Evolutionary conservation across 1,140 invertebrate genomes (phyloP).

Genomic region (Manduca sexta): DNA sequence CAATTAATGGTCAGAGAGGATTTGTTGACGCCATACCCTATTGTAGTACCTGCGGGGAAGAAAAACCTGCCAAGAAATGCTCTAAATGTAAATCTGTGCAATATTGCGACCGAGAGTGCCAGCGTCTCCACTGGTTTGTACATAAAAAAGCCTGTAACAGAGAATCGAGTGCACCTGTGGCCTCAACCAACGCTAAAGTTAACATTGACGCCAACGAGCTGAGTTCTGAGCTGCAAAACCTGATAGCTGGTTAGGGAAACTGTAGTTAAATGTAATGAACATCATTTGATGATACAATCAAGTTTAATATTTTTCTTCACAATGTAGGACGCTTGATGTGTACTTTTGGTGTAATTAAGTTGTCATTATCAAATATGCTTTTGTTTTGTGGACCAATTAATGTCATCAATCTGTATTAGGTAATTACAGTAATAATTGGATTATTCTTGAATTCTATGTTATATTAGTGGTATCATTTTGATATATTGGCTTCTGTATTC

Average conservation of each 20-base stretch:
- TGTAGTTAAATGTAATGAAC: too few relatives aligned
- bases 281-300: neutral
- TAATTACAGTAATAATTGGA: too few relatives aligned
- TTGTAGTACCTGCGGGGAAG: constrained; percentile 92
- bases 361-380: too few relatives aligned
- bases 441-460: too few relatives aligned
- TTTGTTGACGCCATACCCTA: constrained; percentile 80
- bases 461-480: too few relatives aligned
- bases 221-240: constrained; percentile 65
- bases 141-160: constrained; percentile 92
- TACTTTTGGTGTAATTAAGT: neutral
- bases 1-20: constrained; percentile 91
- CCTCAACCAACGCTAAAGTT: constrained; percentile 34
- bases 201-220: constrained; percentile 62
- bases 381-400: too few relatives aligned
- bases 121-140: constrained; percentile 95
- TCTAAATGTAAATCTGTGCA: constrained; percentile 94
- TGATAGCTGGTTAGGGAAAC: constrained; percentile 46
- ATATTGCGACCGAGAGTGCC: constrained; percentile 96
- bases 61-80: constrained; percentile 93
- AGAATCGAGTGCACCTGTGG: constrained; percentile 60
- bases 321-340: constrained; percentile 2
- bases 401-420: too few relatives aligned
- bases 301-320: neutral
- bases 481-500: too few relatives aligned